Percentiles rank a stretch among this genome's conserved stretches.
phyloP scores from a whole-genome alignment of 2,888 invertebrate genomes.

The Nesidiocoris tenuis region DNA sequence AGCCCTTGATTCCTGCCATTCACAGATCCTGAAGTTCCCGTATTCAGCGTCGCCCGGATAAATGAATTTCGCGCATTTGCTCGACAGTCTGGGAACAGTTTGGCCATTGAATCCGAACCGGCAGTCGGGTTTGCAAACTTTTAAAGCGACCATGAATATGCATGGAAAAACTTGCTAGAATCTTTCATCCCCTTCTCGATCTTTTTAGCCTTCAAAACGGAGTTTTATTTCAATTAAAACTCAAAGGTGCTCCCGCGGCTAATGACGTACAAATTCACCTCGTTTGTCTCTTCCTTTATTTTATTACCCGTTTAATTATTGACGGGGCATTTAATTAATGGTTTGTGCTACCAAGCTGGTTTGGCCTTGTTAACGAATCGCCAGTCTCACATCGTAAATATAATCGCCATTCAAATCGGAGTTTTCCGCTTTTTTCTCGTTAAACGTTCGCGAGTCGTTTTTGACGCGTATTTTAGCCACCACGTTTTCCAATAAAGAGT shows the following conservation, averaged over 20 bases:
- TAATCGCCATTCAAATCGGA: neutral
- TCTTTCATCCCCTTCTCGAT: neutral
- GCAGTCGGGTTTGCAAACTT: neutral
- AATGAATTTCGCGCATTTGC: neutral
- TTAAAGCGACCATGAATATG: neutral
- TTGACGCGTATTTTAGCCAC: too few species aligned
- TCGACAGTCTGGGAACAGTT: neutral
- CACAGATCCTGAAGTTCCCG: neutral
- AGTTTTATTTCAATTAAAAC: neutral
- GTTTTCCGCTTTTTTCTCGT: neutral
- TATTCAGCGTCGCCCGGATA: neutral
- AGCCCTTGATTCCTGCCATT: neutral
- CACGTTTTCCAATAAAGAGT: too few species aligned
- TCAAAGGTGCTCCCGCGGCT: neutral
- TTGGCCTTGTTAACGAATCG: neutral
- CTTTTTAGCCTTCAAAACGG: neutral
- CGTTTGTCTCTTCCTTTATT: neutral
- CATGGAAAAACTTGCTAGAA: neutral
- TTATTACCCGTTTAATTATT: neutral
- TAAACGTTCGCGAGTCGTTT: too few species aligned
- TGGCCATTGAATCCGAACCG: neutral
- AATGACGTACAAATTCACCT: neutral
- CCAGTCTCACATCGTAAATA: neutral
- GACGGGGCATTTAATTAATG: neutral
- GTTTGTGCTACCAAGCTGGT: neutral